Conservation (phyloP, 1,140 invertebrate genomes). For the Apis laboriosa region DNA sequence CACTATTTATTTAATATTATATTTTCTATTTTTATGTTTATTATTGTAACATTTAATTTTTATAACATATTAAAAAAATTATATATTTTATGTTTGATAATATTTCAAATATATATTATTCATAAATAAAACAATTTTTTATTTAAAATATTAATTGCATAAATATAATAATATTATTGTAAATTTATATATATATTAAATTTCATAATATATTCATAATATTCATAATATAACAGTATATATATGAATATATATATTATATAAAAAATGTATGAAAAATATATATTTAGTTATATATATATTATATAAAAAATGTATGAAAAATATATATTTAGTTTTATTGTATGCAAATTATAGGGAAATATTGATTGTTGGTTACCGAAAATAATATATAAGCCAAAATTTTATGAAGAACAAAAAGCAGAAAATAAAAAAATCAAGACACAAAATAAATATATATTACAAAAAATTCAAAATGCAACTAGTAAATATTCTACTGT, state of each 20-base stretch:
- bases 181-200: too few relatives aligned
- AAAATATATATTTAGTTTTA: not conserved
- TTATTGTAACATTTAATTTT: not conserved
- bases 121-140: not conserved
- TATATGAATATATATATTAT: not conserved
- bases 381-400: conserved; percentile 34
- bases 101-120: not conserved
- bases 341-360: conserved; percentile 57
- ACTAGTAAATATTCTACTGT: conserved; percentile 57
- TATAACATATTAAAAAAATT: not conserved
- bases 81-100: not conserved
- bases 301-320: not conserved
- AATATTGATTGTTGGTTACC: conserved; percentile 70
- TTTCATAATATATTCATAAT: not conserved
- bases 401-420: conserved; percentile 24
- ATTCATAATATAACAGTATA: not conserved
- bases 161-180: not conserved
- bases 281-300: not conserved
- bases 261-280: not conserved
- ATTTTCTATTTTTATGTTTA: too few relatives aligned
- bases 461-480: conserved; percentile 52
- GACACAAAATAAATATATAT: conserved; percentile 60
- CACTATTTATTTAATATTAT: too few relatives aligned
- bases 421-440: conserved; percentile 44
- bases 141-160: not conserved